Conservation (phyloP, 2,888 invertebrate species). For the Hipparchia semele region DNA sequence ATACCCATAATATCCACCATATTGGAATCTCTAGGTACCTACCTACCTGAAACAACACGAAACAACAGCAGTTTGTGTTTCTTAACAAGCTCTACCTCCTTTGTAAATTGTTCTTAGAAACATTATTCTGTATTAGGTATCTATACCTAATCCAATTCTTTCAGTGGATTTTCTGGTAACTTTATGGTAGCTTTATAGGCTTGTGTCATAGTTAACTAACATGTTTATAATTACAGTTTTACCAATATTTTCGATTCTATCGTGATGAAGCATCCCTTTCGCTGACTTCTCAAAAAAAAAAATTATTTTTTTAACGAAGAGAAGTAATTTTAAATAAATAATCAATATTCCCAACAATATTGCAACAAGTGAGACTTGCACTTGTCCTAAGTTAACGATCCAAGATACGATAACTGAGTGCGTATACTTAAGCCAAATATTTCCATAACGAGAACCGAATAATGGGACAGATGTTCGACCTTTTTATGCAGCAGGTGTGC, state of each 20-base stretch:
- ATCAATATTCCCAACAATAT: too few relatives aligned
- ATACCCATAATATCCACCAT: conserved; percentile 9
- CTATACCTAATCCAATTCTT: too few relatives aligned
- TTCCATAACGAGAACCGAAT: conserved; percentile 46
- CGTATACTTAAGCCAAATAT: conserved; percentile 29
- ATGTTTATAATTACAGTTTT: too few relatives aligned
- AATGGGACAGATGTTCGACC: conserved; percentile 60
- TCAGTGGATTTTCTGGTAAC: neutral
- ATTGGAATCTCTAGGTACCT: neutral
- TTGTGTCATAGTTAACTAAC: neutral
- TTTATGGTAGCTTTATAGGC: neutral
- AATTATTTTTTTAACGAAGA: too few relatives aligned
- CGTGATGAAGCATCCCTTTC: too few relatives aligned
- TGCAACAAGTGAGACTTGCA: neutral
- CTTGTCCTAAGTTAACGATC: conserved; percentile 12
- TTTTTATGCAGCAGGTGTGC: conserved; percentile 62
- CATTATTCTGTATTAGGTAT: neutral
- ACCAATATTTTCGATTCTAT: too few relatives aligned
- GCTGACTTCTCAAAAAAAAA: too few relatives aligned
- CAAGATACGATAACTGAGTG: conserved; percentile 15
- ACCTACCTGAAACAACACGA: neutral
- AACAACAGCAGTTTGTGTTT: neutral
- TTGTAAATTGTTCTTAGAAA: neutral
- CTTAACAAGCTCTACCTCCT: conserved; percentile 14
- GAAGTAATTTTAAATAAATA: too few relatives aligned